Evolutionary conservation across 2,797 vertebrate genomes (phyloP), one percentile per base, ranked within the genome.

Genomic region (Sebastes kiyomatsui): DNA sequence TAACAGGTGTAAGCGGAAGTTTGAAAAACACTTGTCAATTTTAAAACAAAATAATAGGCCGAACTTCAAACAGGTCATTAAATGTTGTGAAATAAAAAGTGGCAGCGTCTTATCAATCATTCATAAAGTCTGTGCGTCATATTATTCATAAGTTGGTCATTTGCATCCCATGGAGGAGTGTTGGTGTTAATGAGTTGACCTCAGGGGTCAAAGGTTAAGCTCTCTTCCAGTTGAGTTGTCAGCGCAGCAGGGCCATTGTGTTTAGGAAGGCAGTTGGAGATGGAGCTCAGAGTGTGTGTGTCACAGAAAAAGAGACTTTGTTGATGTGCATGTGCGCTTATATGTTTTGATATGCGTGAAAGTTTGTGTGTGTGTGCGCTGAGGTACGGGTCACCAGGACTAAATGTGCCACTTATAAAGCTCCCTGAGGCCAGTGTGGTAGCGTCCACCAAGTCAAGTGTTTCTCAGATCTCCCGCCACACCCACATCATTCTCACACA

Each of bases 191-290:
- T 95, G 93, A 93, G 87, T 84, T 94, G 95, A 96, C 95, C 94
- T 82, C 62, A 2, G 79, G 83, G 94, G 92, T 94, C 87, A 95
- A 88, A 95, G 95, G 94, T 95, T 94, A 94, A 94, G 92, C 94
- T 94, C 87, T 90, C 93, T 94, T 94, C 92, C 94, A 95, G 96
- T 94, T 95, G 94, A 96, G 94, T 95, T 96, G 94, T 96, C 95
- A 94, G 92, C 93, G 86, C 95, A 95, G 94, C 93, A 83, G 93
- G 93, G 83, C 94, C 85, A 90, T 96, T 96, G 95, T 96, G 94
- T 93, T 81, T 68, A 9, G 60, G 77, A 75, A 86, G 86, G 86
- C 88, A 80, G 91, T 87, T 77, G 77, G 88, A 88, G 87, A 90
- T 59, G 76, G 82, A 83, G 81, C 89, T 85, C 72, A 75, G 73